Evolutionary conservation across 2,113 vertebrate species (phyloP).

Genomic region (Xiphorhynchus elegans): DNA sequence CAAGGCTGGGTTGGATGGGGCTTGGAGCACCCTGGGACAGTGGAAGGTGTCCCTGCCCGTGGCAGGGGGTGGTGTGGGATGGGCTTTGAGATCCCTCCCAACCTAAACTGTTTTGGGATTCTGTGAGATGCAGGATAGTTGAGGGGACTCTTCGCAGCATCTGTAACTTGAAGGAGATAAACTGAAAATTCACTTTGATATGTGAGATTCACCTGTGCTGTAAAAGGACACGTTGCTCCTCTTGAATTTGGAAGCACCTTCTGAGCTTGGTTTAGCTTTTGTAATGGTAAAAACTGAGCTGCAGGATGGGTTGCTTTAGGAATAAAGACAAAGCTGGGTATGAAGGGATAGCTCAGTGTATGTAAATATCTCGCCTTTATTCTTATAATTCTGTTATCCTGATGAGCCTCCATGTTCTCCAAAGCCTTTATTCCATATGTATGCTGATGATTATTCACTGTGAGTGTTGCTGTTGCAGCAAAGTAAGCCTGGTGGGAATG

Average conservation of each 20-base stretch:
- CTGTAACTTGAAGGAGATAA: neutral
- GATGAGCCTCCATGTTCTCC: neutral
- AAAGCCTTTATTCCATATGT: neutral
- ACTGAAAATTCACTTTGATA: fast-evolving
- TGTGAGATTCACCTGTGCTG: neutral
- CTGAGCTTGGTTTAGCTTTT: neutral
- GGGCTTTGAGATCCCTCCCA: neutral
- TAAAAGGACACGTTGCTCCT: neutral
- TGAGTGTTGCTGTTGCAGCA: constrained; percentile 8
- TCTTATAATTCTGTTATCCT: neutral
- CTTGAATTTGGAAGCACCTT: neutral
- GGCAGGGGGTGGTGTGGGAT: neutral
- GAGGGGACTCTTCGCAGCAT: neutral
- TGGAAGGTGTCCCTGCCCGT: neutral
- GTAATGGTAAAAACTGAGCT: neutral
- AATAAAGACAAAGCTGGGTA: neutral
- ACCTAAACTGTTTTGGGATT: neutral
- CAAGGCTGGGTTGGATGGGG: fast-evolving
- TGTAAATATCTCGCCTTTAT: neutral
- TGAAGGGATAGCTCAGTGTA: neutral
- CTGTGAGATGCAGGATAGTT: neutral
- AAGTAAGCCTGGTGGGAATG: constrained; percentile 15
- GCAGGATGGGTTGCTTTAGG: neutral
- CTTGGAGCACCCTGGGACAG: fast-evolving
- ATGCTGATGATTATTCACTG: neutral